These are phyloP conservation scores for Chlorops oryzae DNA, from an alignment of 1,140 invertebrate species.

Conservation along the genomic window DNA sequence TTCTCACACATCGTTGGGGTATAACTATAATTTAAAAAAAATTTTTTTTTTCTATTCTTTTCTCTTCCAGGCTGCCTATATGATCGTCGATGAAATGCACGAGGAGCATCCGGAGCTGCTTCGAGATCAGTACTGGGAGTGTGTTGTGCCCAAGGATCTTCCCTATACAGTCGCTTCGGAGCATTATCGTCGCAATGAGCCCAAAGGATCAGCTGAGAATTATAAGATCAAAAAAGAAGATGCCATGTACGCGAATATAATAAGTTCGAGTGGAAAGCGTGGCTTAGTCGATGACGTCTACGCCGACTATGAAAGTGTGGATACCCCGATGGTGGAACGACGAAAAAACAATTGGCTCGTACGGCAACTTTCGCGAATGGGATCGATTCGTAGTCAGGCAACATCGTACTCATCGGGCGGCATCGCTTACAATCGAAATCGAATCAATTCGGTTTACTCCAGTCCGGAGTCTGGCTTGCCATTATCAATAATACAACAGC, in stretches of 20 bases:
- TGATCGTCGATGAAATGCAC: conserved; percentile 89
- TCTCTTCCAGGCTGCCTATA: conserved; percentile 70
- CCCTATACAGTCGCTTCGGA: conserved; percentile 81
- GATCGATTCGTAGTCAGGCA: conserved; percentile 72
- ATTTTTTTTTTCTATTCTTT: no score
- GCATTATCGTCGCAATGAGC: conserved; percentile 71
- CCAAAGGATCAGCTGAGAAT: conserved; percentile 74
- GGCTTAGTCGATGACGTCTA: conserved; percentile 72
- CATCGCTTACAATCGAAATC: conserved; percentile 64
- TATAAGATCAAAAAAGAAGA: conserved; percentile 79
- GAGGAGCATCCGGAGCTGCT: conserved; percentile 82
- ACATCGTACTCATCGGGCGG: conserved; percentile 77
- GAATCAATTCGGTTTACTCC: conserved; percentile 68
- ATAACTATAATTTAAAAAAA: no score
- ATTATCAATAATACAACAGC: conserved; percentile 40
- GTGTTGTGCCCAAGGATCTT: conserved; percentile 79
- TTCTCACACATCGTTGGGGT: no score
- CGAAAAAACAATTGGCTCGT: conserved; percentile 85
- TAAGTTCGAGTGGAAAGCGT: conserved; percentile 51
- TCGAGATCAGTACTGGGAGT: conserved; percentile 86
- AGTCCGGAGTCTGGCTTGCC: conserved; percentile 64
- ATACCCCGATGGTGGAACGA: conserved; percentile 74
- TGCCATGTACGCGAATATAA: conserved; percentile 70
- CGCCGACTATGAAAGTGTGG: conserved; percentile 80
- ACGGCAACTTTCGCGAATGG: conserved; percentile 73